phyloP scores from a whole-genome alignment of 2,113 vertebrate genomes.

The Neofelis nebulosa region DNA sequence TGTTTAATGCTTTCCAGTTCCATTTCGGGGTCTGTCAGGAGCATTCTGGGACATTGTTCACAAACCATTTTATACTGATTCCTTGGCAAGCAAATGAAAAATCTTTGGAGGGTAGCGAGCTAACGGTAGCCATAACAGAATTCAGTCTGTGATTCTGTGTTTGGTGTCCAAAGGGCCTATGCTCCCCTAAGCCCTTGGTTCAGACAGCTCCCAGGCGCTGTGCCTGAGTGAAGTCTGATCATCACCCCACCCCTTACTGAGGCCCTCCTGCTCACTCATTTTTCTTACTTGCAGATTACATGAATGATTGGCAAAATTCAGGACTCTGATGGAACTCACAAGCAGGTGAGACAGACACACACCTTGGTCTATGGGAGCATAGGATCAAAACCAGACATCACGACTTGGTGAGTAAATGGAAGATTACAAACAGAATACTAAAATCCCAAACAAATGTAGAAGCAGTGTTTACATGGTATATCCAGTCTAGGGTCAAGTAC shows the following conservation, averaged over 20 bases:
- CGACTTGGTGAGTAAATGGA: not conserved
- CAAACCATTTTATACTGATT: not conserved
- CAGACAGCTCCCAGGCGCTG: not conserved
- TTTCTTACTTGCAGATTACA: not conserved
- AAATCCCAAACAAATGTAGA: not conserved
- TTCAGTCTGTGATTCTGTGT: not conserved
- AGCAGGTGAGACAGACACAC: not conserved
- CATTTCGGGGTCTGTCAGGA: not conserved
- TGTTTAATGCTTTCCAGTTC: constrained; percentile 7
- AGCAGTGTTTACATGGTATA: not conserved
- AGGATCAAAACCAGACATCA: not conserved
- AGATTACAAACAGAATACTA: not conserved
- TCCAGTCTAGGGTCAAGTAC: not conserved
- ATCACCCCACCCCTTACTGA: not conserved
- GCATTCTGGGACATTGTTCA: not conserved
- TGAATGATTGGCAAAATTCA: not conserved
- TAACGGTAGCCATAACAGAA: not conserved
- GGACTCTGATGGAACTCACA: not conserved
- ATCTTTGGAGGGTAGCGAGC: not conserved
- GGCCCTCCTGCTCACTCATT: not conserved
- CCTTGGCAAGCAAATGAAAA: constrained; percentile 31
- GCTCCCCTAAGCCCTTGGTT: not conserved
- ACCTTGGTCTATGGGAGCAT: not conserved
- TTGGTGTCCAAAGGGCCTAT: not conserved
- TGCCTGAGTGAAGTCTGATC: not conserved